Percentiles rank a stretch among this genome's conserved stretches.
phyloP scores from a whole-genome alignment of 2,113 vertebrate species.

The Nesoenas mayeri region DNA sequence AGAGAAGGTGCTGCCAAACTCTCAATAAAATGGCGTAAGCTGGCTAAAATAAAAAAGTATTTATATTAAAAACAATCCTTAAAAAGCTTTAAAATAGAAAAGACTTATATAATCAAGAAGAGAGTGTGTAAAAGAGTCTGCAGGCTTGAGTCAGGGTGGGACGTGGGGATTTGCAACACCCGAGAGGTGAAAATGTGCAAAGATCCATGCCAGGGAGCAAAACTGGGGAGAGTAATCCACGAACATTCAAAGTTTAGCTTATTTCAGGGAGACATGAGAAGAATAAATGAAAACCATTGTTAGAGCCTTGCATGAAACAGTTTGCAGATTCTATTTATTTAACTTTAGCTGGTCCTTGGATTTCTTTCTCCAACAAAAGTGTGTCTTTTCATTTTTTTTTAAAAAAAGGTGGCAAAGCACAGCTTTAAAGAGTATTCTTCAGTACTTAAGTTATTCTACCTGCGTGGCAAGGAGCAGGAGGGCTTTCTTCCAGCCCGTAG shows the following conservation, averaged over 20 bases:
- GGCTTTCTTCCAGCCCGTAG: conserved; percentile 1
- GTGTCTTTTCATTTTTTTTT: not conserved
- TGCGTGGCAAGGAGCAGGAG: not conserved
- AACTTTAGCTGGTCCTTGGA: not conserved
- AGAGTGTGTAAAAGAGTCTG: fast-evolving
- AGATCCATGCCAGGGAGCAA: conserved; percentile 8
- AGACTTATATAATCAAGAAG: not conserved
- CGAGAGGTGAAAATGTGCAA: conserved; percentile 44
- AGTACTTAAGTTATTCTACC: not conserved
- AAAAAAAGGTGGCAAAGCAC: not conserved
- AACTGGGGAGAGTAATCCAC: not conserved
- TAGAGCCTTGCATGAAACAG: not conserved
- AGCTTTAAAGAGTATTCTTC: not conserved
- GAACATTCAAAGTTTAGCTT: not conserved
- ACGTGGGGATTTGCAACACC: not conserved
- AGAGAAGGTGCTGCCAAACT: not conserved
- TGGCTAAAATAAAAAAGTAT: not conserved
- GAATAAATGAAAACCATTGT: not conserved
- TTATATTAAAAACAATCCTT: not conserved
- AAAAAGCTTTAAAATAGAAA: not conserved
- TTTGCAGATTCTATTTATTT: not conserved
- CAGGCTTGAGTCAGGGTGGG: not conserved
- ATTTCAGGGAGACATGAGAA: not conserved
- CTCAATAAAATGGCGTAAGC: not conserved
- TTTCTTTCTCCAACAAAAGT: not conserved